Evolutionary conservation across 2,888 invertebrate genomes (phyloP).

Genomic region (Drosophila affinis): DNA sequence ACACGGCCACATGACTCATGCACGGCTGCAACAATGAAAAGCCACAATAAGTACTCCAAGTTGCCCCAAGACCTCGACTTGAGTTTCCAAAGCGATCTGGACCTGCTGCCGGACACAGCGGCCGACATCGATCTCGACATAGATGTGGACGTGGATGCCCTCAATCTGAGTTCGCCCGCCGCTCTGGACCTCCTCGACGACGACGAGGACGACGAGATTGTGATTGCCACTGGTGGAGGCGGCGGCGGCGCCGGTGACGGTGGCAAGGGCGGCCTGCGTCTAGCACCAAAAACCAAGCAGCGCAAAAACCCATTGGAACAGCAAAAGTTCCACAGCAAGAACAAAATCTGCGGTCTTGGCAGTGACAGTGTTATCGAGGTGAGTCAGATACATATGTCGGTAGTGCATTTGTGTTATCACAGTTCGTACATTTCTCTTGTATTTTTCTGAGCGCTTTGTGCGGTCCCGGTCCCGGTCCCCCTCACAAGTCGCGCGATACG

Average conservation of each 20-base stretch:
- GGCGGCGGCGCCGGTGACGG: constrained; percentile 49
- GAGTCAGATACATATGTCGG: constrained; percentile 49
- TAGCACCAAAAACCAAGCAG: constrained; percentile 50
- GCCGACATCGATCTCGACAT: constrained; percentile 75
- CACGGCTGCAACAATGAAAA: constrained; percentile 79
- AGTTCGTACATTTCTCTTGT: background rate
- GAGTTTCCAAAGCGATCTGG: constrained; percentile 82
- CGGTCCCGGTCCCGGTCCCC: background rate
- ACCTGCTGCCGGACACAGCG: constrained; percentile 75
- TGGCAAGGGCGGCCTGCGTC: constrained; percentile 58
- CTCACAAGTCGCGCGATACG: background rate
- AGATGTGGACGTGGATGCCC: constrained; percentile 68
- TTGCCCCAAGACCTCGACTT: constrained; percentile 84
- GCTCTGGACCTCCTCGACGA: constrained; percentile 50
- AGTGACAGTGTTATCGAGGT: constrained; percentile 82
- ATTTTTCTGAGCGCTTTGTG: background rate
- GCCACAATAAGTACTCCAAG: constrained; percentile 83
- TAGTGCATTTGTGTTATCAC: constrained; percentile 3
- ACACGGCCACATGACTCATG: constrained; percentile 66
- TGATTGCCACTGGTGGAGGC: constrained; percentile 65
- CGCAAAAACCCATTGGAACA: constrained; percentile 56
- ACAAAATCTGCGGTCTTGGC: constrained; percentile 77
- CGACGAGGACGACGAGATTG: constrained; percentile 74
- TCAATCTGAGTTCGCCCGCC: constrained; percentile 59
- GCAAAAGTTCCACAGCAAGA: constrained; percentile 64